Evolutionary conservation across 1,140 invertebrate genomes (phyloP).

Genomic region (Nasonia longicornis): DNA sequence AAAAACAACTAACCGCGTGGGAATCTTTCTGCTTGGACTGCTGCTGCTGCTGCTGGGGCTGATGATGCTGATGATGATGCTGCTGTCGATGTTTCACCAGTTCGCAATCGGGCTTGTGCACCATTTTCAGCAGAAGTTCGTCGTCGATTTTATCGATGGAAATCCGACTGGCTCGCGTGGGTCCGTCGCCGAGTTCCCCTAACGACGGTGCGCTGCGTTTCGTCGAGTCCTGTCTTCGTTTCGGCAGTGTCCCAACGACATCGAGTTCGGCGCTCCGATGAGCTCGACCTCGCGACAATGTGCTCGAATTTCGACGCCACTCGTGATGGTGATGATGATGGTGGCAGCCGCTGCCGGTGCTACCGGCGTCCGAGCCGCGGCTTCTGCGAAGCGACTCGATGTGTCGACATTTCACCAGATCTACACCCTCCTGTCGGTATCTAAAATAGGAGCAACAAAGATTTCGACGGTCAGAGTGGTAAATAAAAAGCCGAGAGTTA

Average conservation of each 20-base stretch:
- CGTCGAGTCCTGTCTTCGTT: constrained; percentile 55
- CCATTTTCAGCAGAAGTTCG: constrained; percentile 56
- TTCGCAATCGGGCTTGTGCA: constrained; percentile 63
- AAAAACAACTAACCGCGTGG: not conserved
- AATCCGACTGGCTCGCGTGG: constrained; percentile 44
- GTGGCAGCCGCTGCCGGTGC: constrained; percentile 52
- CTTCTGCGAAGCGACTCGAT: constrained; percentile 57
- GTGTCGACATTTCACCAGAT: constrained; percentile 56
- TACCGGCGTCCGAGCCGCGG: constrained; percentile 52
- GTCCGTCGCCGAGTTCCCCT: constrained; percentile 43
- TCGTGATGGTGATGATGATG: constrained; percentile 42
- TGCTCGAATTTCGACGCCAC: constrained; percentile 41
- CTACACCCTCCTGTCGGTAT: constrained; percentile 38
- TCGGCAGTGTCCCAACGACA: constrained; percentile 60
- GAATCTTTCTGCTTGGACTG: not conserved
- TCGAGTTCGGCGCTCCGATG: constrained; percentile 60
- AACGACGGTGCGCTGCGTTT: constrained; percentile 51
- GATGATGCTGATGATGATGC: constrained; percentile 26
- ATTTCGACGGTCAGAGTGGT: not conserved
- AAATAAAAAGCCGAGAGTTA: not conserved
- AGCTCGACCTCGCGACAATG: constrained; percentile 53
- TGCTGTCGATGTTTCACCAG: constrained; percentile 28
- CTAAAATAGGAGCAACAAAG: not conserved
- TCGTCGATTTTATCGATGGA: constrained; percentile 50
- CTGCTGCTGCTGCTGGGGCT: constrained; percentile 31